phyloP scores from a whole-genome alignment of 2,113 vertebrate genomes.

The Cricetomys ansorgei region DNA sequence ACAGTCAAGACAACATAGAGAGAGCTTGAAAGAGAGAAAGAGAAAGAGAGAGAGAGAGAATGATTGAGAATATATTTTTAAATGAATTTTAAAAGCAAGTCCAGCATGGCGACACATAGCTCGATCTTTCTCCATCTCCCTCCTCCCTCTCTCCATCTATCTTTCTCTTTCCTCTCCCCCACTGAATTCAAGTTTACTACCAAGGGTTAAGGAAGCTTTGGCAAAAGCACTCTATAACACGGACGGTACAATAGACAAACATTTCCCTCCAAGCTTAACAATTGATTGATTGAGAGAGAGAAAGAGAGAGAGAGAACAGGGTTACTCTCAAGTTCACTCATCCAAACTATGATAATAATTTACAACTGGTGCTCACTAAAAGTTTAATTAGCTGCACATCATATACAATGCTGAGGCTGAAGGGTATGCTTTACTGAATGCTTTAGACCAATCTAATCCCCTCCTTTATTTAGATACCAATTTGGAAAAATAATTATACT shows the following conservation, averaged over 20 bases:
- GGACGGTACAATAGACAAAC: not conserved
- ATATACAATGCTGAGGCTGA: not conserved
- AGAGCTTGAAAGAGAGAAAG: not conserved
- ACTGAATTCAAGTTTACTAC: not conserved
- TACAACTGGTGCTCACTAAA: slow-evolving; percentile 40
- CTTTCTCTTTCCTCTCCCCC: not conserved
- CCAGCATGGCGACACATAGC: not conserved
- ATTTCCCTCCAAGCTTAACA: not conserved
- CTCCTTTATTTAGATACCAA: slow-evolving; percentile 52
- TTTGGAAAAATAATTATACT: slow-evolving; percentile 71
- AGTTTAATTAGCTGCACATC: slow-evolving; percentile 48
- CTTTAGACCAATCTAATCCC: not conserved
- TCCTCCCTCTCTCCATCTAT: no score
- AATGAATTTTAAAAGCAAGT: not conserved
- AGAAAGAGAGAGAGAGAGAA: not conserved
- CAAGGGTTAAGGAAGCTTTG: not conserved
- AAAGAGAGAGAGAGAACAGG: not conserved
- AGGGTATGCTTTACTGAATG: not conserved
- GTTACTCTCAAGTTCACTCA: slow-evolving; percentile 46
- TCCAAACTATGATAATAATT: slow-evolving; percentile 59
- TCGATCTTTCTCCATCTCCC: not conserved
- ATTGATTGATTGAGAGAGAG: not conserved
- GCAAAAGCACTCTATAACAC: not conserved
- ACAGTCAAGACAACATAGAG: no score
- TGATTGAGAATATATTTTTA: not conserved